A percentile compares a stretch with the other conserved stretches of the same genome.
phyloP scores from a whole-genome alignment of 2,888 invertebrate species.

The Melanchra persicariae region DNA sequence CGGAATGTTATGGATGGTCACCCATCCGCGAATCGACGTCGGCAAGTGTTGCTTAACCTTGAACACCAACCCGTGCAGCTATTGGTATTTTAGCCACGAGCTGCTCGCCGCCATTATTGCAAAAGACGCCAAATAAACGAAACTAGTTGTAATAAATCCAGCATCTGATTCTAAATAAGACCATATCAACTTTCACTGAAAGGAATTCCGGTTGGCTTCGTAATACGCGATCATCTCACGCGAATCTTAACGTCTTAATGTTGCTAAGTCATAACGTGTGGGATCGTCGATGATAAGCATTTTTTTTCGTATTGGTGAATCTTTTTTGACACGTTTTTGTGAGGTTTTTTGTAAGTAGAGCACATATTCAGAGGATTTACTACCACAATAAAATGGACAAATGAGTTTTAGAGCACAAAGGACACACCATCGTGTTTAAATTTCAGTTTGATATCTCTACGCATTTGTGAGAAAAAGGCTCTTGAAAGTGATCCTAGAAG shows the following conservation, averaged over 20 bases:
- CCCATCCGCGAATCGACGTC: no score
- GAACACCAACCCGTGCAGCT: no score
- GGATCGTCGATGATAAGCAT: conserved; percentile 5
- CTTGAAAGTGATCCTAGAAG: no score
- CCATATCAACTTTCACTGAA: conserved; percentile 54
- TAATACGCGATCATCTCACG: conserved; percentile 45
- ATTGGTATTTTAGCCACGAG: no score
- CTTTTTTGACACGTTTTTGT: background rate
- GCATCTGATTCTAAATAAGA: conserved; percentile 35
- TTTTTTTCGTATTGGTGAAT: background rate
- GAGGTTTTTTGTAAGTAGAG: background rate
- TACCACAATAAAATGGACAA: no score
- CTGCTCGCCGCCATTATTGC: background rate
- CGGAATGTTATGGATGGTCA: background rate
- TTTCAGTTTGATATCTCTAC: no score
- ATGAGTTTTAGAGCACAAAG: no score
- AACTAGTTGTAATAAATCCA: conserved; percentile 33
- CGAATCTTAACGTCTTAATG: conserved; percentile 47
- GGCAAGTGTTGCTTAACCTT: no score
- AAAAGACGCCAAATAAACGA: background rate
- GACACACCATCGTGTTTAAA: no score
- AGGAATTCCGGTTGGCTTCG: conserved; percentile 52
- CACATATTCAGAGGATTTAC: no score
- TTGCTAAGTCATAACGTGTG: conserved; percentile 27
- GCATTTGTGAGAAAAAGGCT: no score